Evolutionary conservation across 2,888 invertebrate genomes (phyloP), one percentile per base, ranked within the genome.

Genomic region (Torymus auratus): DNA sequence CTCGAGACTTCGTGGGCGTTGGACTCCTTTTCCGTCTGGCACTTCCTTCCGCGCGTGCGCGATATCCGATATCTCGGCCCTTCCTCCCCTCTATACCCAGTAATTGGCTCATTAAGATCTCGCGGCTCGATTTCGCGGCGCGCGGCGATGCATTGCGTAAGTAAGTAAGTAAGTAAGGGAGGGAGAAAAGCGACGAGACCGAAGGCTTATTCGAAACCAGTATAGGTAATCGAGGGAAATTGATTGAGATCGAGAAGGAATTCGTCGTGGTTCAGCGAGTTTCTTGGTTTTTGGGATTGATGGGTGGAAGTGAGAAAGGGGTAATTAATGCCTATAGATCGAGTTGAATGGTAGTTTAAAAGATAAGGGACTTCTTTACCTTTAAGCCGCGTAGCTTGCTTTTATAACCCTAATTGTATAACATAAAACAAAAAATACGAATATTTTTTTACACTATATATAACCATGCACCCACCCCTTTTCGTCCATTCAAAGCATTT

Each of bases 31-130:
- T 61, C 61, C 67, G 28, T 41, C 69, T 41, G 69, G 11, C 13
- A 69, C 50, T 75, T 62, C 55, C 76, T 69, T 68, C 68, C 68
- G 61, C 17, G 61, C 41, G 7, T 5, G 41, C 41, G 41, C 58
- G 65, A 71, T 78, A 78, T 71, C 71, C 65, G 60, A 78, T 78
- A 71, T 64, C 67, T 50, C n/a, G 7, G 50, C 15, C 41, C 65
- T 14, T 60, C 60, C 56, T n/a, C 23, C 60, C 23, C 56, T 58
- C 5, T 50, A 41, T 41, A 41, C 7, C 41, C 41, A 20, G 62
- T 79, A 79, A 79, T 79, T 76, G 78, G 80, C 84, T 82, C 82
- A 84, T 84, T 84, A 83, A 83, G 83, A 84, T 84, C 83, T 69
- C 73, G 76, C 77, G 80, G 79, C 77, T 82, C 65, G 83, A 84